phyloP scores from a whole-genome alignment of 2,888 invertebrate genomes.

The Acleris emargana region DNA sequence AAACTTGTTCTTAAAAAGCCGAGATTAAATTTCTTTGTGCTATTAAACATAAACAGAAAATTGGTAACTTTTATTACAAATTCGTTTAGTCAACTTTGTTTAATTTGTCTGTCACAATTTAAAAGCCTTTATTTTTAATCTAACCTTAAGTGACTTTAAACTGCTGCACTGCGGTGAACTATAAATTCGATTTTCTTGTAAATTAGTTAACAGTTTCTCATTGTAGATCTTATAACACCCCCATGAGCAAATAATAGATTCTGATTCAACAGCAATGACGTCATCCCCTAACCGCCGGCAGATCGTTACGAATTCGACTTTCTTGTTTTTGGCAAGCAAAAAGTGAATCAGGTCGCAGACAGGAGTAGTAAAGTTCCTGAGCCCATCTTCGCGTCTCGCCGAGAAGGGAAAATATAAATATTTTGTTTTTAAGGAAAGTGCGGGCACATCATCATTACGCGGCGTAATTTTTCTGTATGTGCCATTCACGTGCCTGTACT shows the following conservation, averaged over 20 bases:
- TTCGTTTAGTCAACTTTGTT: neutral
- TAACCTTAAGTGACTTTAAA: neutral
- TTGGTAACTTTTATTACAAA: too few relatives aligned
- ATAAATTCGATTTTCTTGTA: slow-evolving; percentile 9
- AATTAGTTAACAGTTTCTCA: slow-evolving; percentile 9
- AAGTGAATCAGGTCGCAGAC: slow-evolving; percentile 39
- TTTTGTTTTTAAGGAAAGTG: slow-evolving; percentile 77
- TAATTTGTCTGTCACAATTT: neutral
- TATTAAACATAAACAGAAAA: too few relatives aligned
- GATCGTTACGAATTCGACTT: slow-evolving; percentile 34
- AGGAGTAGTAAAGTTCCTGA: slow-evolving; percentile 65
- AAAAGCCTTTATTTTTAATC: neutral
- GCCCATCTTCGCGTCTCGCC: slow-evolving; percentile 74
- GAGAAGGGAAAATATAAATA: slow-evolving; percentile 67
- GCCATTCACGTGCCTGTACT: slow-evolving; percentile 80
- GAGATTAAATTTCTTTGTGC: too few relatives aligned
- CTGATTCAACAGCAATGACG: slow-evolving; percentile 36
- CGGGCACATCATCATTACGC: slow-evolving; percentile 82
- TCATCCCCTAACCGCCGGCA: slow-evolving; percentile 33
- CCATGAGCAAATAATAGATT: slow-evolving; percentile 30
- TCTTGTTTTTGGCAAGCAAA: slow-evolving; percentile 30
- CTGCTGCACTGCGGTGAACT: slow-evolving; percentile 6
- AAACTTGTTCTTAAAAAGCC: too few relatives aligned
- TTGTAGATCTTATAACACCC: slow-evolving; percentile 30
- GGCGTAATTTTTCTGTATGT: slow-evolving; percentile 82